These are phyloP conservation scores for Danio jaintianensis DNA, from an alignment of 2,797 vertebrate species.

Conservation along the genomic window DNA sequence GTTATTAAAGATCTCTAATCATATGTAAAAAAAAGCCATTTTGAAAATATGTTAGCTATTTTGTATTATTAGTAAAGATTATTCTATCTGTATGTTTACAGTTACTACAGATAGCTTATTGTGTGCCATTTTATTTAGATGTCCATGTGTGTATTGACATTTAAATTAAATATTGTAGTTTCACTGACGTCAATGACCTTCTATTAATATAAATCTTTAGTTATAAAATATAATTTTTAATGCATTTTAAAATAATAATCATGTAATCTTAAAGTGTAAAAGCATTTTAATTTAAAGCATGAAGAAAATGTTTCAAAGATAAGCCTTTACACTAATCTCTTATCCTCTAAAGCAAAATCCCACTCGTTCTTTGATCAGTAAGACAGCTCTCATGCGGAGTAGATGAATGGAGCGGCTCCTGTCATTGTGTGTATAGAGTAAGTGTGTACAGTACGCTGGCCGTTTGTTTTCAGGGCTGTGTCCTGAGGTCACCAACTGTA, in stretches of 20 bases:
- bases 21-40: background rate
- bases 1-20: background rate
- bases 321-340: background rate
- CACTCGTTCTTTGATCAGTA: constrained; percentile 14
- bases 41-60: background rate
- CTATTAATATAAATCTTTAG: background rate
- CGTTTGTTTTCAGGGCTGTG: constrained; percentile 74
- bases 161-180: background rate
- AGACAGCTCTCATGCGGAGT: constrained; percentile 64
- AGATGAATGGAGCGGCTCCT: constrained; percentile 66
- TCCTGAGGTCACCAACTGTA: constrained; percentile 70
- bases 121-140: background rate
- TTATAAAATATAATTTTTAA: background rate
- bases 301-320: background rate
- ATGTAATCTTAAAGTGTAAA: background rate
- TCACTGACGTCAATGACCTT: background rate
- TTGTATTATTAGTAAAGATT: background rate
- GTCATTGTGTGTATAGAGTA: constrained; percentile 71
- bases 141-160: no score
- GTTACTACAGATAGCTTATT: background rate
- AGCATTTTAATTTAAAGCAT: background rate
- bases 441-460: constrained; percentile 62
- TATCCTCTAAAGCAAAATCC: background rate
- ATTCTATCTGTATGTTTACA: background rate
- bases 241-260: background rate